A percentile compares a stretch with the other conserved stretches of the same genome.
These are phyloP conservation scores for Melipona bicolor DNA, from an alignment of 2,888 invertebrate species.

Conservation along the genomic window DNA sequence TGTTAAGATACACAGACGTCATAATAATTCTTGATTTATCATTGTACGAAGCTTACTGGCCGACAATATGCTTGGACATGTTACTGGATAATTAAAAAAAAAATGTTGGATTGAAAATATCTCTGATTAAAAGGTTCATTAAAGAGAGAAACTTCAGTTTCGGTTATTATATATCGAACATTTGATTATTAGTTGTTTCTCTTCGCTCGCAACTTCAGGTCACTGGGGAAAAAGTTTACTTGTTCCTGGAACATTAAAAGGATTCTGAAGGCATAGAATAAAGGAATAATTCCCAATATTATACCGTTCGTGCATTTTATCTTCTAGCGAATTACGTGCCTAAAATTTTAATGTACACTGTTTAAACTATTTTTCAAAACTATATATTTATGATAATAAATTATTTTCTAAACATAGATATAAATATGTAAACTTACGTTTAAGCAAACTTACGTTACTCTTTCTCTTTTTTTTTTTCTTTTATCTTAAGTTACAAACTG, in stretches of 20 bases:
- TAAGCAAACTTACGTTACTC: not conserved
- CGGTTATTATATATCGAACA: constrained; percentile 43
- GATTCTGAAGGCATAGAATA: not conserved
- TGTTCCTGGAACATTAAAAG: constrained; percentile 40
- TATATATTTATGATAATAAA: not conserved
- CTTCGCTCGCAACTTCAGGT: constrained; percentile 24
- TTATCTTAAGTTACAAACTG: not conserved
- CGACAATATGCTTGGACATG: not conserved
- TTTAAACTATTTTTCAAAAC: not conserved
- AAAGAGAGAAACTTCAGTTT: constrained; percentile 17
- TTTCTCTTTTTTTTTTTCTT: not conserved
- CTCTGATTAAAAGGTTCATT: constrained; percentile 23
- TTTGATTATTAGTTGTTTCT: constrained; percentile 29
- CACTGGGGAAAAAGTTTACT: not conserved
- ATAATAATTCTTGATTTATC: constrained; percentile 16
- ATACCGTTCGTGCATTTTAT: not conserved
- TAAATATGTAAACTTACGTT: not conserved
- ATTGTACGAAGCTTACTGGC: constrained; percentile 35
- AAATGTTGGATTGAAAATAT: constrained; percentile 7
- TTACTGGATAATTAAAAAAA: not conserved
- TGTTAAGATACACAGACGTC: constrained; percentile 41
- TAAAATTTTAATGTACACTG: not conserved
- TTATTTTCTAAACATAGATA: not conserved
- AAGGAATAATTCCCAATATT: not conserved
- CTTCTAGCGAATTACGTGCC: not conserved